Base-by-base conservation (phyloP, 2,113 vertebrate genomes). In the Coptodon rendalli region DNA sequence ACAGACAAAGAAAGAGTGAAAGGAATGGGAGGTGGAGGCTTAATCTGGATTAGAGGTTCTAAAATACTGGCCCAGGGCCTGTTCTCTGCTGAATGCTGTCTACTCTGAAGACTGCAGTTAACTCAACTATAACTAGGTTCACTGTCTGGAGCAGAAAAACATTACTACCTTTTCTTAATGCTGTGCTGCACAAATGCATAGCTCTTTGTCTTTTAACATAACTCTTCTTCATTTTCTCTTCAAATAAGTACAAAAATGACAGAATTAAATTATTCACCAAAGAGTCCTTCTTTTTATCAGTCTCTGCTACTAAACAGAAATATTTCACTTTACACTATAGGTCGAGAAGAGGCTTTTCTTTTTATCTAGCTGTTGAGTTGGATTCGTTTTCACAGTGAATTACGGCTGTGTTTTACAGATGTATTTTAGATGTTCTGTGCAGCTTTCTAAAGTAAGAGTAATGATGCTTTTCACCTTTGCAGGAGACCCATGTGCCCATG, bases 31-130 rank as follows among this genome's bases (percentile, higher is more conserved):
- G 89, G 83, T 89, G 84, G 87, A 91, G 84, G 9, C 93, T 93
- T 94, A 94, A 96, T 96, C 93, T 95, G 95, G 95, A 95, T 96
- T 95, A 95, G 92, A 90, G 87, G 56, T 86, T 93, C 87, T 89
- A 87, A 94, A 95, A 92, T 88, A 93, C 89, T 94, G 92, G 93
- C 93, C 90, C 86, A 89, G 81, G 92, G 93, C 93, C 84, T 91
- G 86, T 91, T 91, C 82, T 86, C 84, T 84, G 80, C 89, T 89
- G 86, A 89, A 88, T 89, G 48, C 82, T 10, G 80, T 91, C 91
- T 86, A 80, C 86, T 90, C 90, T 83, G 50, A 92, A 94, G 82
- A 78, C 86, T 87, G 87, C 87, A 92, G 88, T 89, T 80, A 83
- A 81, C 87, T 90, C 52, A 8, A 83, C 87, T 81, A 50, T 86